Evolutionary conservation across 1,140 invertebrate species (phyloP).

Genomic region (Drosophila lacertosa): DNA sequence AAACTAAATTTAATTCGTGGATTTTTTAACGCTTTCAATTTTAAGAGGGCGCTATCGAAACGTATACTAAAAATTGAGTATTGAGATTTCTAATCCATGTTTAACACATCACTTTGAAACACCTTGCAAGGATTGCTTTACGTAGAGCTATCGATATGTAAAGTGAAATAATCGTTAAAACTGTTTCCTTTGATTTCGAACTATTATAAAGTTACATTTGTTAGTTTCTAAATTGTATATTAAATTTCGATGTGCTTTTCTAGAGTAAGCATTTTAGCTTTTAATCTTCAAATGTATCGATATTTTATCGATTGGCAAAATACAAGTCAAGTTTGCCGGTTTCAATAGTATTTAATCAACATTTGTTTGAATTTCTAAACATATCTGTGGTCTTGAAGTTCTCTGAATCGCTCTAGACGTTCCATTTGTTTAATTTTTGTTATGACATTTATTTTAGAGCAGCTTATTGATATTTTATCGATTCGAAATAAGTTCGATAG

Average conservation of each 20-base stretch:
- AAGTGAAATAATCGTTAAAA: no score
- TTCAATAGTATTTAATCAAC: no score
- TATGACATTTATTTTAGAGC: no score
- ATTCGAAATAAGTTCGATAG: no score
- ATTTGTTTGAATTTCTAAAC: no score
- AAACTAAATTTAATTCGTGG: not conserved
- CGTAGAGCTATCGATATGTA: not conserved
- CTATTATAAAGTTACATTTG: no score
- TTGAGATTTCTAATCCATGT: not conserved
- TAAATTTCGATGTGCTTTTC: no score
- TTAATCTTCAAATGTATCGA: not conserved
- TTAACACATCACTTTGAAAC: not conserved
- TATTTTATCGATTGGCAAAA: not conserved
- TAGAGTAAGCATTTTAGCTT: not conserved
- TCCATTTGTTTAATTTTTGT: no score
- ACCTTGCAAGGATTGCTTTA: not conserved
- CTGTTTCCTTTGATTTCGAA: not conserved
- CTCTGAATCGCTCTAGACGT: no score
- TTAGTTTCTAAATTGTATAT: not conserved
- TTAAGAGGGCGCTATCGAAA: not conserved
- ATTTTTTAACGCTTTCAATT: not conserved
- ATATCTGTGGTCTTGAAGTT: no score
- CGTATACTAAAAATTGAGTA: not conserved
- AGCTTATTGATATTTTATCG: no score
- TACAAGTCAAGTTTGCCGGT: no score